Conservation (phyloP, 2,797 vertebrate genomes). For the Peromyscus attwateri region DNA sequence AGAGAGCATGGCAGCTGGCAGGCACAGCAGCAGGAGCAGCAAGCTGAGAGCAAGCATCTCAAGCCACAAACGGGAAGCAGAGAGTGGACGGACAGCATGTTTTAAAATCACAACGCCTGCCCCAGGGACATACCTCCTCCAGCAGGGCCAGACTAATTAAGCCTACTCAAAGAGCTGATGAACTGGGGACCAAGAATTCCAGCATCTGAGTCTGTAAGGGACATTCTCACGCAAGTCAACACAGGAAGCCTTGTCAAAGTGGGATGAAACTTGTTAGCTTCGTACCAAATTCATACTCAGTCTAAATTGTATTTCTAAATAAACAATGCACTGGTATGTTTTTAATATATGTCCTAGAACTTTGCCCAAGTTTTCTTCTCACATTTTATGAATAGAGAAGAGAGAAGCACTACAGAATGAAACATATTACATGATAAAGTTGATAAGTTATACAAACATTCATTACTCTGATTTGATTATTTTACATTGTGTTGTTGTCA, state of each 20-base stretch:
- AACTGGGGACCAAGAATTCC: background rate
- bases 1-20: background rate
- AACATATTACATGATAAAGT: background rate
- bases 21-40: background rate
- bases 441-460: background rate
- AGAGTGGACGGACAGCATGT: background rate
- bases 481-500: background rate
- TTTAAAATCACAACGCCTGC: background rate
- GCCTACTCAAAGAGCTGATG: background rate
- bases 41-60: background rate
- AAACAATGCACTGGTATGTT: background rate
- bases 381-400: background rate
- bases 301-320: constrained; percentile 43
- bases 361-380: background rate
- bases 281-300: background rate
- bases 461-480: background rate
- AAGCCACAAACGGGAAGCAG: background rate
- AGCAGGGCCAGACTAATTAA: background rate
- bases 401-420: background rate
- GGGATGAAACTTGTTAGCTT: background rate
- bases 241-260: background rate
- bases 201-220: background rate
- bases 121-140: background rate
- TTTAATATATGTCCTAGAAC: background rate
- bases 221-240: background rate